These are phyloP conservation scores for Matsumurasca onukii DNA, from an alignment of 1,140 invertebrate species.

Conservation along the genomic window DNA sequence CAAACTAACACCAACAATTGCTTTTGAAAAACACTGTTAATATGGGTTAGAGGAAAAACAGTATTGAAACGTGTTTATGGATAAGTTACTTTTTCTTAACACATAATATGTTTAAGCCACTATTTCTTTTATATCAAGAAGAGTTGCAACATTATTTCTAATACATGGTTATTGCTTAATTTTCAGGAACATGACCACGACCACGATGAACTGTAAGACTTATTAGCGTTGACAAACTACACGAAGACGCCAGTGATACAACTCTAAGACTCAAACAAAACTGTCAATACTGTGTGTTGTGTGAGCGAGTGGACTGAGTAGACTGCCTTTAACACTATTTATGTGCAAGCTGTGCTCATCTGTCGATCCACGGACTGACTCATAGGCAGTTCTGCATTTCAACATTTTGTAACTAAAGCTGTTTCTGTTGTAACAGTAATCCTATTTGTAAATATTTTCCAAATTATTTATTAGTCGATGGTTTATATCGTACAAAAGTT, in stretches of 20 bases:
- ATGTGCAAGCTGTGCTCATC: not conserved
- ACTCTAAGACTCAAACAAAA: conserved; percentile 1
- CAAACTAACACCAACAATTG: too few relatives aligned
- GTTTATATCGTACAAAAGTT: conserved; percentile 23
- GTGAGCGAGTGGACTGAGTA: conserved; percentile 21
- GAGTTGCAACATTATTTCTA: too few relatives aligned
- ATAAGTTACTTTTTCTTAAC: too few relatives aligned
- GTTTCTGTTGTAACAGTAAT: not conserved
- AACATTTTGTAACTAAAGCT: conserved; percentile 9
- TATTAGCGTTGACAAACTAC: not conserved
- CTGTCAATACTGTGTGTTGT: conserved; percentile 15
- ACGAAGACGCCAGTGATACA: conserved; percentile 9
- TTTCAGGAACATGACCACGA: conserved; percentile 56
- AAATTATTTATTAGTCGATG: not conserved
- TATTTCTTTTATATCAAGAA: too few relatives aligned
- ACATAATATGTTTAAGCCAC: too few relatives aligned
- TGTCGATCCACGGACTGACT: not conserved
- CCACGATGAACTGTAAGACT: conserved; percentile 59
- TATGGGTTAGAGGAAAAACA: too few relatives aligned
- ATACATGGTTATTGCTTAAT: too few relatives aligned
- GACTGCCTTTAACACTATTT: conserved; percentile 22
- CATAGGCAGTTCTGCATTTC: not conserved
- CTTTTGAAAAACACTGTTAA: too few relatives aligned
- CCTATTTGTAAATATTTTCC: conserved; percentile 23
- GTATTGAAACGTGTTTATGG: too few relatives aligned